Base-by-base conservation (phyloP, 2,797 vertebrate genomes). In the Borostomias antarcticus region DNA sequence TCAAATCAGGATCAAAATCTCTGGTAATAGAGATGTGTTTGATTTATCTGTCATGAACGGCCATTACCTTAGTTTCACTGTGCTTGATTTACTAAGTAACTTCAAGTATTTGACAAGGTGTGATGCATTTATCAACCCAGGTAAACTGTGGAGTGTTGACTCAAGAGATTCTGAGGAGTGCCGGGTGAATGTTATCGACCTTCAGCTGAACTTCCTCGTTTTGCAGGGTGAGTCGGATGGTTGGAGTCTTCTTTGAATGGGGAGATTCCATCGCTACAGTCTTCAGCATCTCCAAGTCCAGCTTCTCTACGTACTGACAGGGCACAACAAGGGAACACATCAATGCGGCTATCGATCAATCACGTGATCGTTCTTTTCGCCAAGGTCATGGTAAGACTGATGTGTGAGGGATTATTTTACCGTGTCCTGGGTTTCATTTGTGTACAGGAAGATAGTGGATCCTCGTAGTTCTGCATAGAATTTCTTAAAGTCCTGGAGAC, bases 381-480 rank as follows among this genome's bases (percentile, higher is more conserved):
- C 5, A 1, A 23, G 7, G 17, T 7, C 21, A 25, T 37, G 32
- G 0, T n/a, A 13, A 59, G 19, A 32, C n/a, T 19, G 9, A 13
- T 17, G 11, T 52, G 1, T 17, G 19, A 32, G 9, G 0, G 0
- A 8, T 47, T 58, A 28, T 2, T 82, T 88, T 80, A 91, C 90
- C 2, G 78, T 85, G 0, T 78, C 75, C 15, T 89, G 79, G 1
- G 73, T 73, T 8, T 85, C 77, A 56, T 88, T 66, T 2, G 73
- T 23, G 37, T 89, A 91, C 29, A 91, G 78, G 57, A 91, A 91
- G 52, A 91, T 70, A 0, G 73, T 78, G 47, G 72, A 60, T 60
- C 89, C 90, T 7, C 90, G 75, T 2, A 91, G 84, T 72, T 91
- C 90, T 26, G 45, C 86, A 1, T 76, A 82, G 70, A 62, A 89